Evolutionary conservation across 2,113 vertebrate genomes (phyloP).

Genomic region (Nothobranchius kuhntae): DNA sequence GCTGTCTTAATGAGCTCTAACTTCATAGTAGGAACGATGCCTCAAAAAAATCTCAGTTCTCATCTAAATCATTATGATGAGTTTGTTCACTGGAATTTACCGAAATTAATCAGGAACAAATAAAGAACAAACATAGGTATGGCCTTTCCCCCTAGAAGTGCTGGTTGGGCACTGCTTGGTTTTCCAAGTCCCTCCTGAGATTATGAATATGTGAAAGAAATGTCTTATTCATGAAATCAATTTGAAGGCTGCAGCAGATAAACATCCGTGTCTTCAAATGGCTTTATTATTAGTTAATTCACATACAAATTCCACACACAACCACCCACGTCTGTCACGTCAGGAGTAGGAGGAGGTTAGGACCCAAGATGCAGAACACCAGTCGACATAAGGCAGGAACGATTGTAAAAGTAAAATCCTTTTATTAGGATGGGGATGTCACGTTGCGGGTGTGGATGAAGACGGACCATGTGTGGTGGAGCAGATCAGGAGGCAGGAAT

Average conservation of each 20-base stretch:
- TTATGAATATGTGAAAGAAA: slow-evolving; percentile 7
- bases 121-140: slow-evolving; percentile 14
- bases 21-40: not conserved
- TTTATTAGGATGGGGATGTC: too few species aligned
- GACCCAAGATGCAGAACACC: too few species aligned
- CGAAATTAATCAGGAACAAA: slow-evolving; percentile 41
- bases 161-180: not conserved
- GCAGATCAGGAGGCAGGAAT: too few species aligned
- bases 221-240: slow-evolving; percentile 45
- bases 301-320: slow-evolving; percentile 1
- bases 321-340: not conserved
- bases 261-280: slow-evolving; percentile 33
- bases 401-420: too few species aligned
- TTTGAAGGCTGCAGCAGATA: slow-evolving; percentile 32
- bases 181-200: slow-evolving; percentile 21
- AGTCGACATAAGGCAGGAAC: too few species aligned
- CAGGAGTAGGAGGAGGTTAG: too few species aligned
- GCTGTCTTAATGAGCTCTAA: slow-evolving; percentile 19
- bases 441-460: too few species aligned
- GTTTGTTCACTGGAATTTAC: slow-evolving; percentile 40
- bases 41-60: slow-evolving; percentile 3
- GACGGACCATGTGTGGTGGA: too few species aligned
- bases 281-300: slow-evolving; percentile 38
- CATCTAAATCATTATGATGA: slow-evolving; percentile 11
- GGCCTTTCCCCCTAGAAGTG: slow-evolving; percentile 17